Base-by-base conservation (phyloP, 2,888 invertebrate species). In the Anodontia alba region DNA sequence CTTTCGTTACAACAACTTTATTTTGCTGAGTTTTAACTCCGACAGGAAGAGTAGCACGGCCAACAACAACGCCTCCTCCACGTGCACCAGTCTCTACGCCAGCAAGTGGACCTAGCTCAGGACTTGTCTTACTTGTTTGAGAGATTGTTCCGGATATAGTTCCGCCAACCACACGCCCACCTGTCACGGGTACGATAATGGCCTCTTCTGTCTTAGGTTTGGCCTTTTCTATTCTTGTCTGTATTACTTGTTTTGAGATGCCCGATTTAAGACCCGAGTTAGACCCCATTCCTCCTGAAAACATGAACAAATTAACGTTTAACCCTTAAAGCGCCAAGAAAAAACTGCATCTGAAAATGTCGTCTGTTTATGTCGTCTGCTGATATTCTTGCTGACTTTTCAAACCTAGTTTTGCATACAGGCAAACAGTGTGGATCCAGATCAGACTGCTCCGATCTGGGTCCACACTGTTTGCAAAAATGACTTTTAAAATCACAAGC, bases 111-210 rank as follows among this genome's bases (percentile, higher is more conserved):
- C 62, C 62, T 17, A 62, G 20, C 20, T 31, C 33, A 3, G 62
- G 62, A 33, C 62, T 62, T 17, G 62, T 33, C 17, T 62, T 31
- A 7, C 20, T 8, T 46, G 54, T 54, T n/a, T 54, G 54, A 23
- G 54, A 23, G 3, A 67, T 33, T 2, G 69, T 23, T 26, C 82
- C 85, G 42, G 54, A 23, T 67, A 67, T 33, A 12, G 69, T 23
- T n/a, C 82, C 85, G 33, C 85, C 85, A 29, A 85, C 85, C 7
- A 85, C 78, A 67, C 80, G 80, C 31, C 85, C 85, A 33, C 85
- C 85, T 0, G 66, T 51, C 15, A 84, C 76, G 3, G 69, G 69
- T 20, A 69, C 69, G 7, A 46, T 26, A 42, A 69, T 23, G 1
- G 69, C 46, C 23, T 26, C 29, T 20, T 23, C 69, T 23, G 69